Conservation (phyloP, 2,113 vertebrate species). For the Conger conger region DNA sequence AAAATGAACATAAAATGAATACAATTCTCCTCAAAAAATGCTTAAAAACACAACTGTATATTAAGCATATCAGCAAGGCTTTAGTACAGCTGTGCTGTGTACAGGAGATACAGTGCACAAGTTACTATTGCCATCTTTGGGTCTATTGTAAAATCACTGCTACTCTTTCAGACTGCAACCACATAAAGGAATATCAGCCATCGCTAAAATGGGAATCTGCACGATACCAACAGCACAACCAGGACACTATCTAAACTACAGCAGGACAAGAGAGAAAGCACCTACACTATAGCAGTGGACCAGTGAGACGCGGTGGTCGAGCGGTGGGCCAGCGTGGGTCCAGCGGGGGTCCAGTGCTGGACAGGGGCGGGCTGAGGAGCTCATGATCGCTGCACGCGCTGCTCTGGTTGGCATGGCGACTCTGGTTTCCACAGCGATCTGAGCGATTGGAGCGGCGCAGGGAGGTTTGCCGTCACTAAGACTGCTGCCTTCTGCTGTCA, state of each 20-base stretch:
- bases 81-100: no score
- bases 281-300: conserved; percentile 62
- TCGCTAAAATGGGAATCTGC: not conserved
- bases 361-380: not conserved
- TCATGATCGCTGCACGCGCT: conserved; percentile 16
- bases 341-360: conserved; percentile 33
- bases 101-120: no score
- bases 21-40: no score
- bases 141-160: not conserved
- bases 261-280: conserved; percentile 25
- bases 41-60: no score
- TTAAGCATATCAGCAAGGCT: no score
- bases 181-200: not conserved
- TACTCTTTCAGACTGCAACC: not conserved
- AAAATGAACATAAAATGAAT: no score
- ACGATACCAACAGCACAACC: not conserved
- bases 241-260: not conserved
- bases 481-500: not conserved
- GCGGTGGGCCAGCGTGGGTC: not conserved
- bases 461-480: conserved; percentile 18
- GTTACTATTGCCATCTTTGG: no score
- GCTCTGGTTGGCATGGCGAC: conserved; percentile 22
- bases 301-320: conserved; percentile 51
- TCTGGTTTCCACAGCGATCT: conserved; percentile 35
- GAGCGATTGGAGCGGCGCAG: conserved; percentile 35